Base-by-base conservation (phyloP, 2,888 invertebrate genomes). In the Argynnis bischoffii region DNA sequence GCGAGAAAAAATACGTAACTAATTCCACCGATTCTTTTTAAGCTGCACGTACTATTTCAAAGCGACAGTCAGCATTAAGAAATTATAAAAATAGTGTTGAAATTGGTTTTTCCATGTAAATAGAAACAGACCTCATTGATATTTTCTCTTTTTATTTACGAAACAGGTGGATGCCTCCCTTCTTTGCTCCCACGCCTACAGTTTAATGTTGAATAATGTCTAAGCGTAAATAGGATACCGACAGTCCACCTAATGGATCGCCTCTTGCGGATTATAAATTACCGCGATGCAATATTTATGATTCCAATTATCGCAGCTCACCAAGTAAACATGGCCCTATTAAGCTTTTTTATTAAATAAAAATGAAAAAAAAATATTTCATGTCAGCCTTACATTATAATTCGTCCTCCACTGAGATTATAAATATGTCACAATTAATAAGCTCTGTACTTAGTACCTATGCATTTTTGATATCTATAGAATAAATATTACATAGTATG, bases 271-370 rank as follows among this genome's bases (percentile, higher is more conserved):
- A 77, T 86, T 83, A 89, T 87, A 85, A 87, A 91, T 89, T 79
- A 86, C 80, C 72, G 71, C 77, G 79, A 77, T 78, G 76, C 77
- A 74, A 83, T 86, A 89, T 90, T 90, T 90, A 90, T 88, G 81
- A 77, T 79, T 77, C 84, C 88, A 89, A 90, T 90, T 89, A 89
- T 78, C 78, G 35, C 35, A 11, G 35, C 60, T 59, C 57, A 53
- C 41, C 56, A 54, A 55, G 41, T 64, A 67, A 55, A 69, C 57
- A 55, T 56, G 31, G 64, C 55, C 48, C 31, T 67, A 60, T 70
- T 66, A 41, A 57, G 61, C 41, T 53, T 26, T 61, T 51, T 61
- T 41, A 18, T 41, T 51, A 18, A 18, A 51, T 61, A 41, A 50
- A 51, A 41, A 6, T 11, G 1, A 50, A 11, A 51, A n/a, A 48